phyloP scores from a whole-genome alignment of 2,888 invertebrate species.

The Lottia scabra region DNA sequence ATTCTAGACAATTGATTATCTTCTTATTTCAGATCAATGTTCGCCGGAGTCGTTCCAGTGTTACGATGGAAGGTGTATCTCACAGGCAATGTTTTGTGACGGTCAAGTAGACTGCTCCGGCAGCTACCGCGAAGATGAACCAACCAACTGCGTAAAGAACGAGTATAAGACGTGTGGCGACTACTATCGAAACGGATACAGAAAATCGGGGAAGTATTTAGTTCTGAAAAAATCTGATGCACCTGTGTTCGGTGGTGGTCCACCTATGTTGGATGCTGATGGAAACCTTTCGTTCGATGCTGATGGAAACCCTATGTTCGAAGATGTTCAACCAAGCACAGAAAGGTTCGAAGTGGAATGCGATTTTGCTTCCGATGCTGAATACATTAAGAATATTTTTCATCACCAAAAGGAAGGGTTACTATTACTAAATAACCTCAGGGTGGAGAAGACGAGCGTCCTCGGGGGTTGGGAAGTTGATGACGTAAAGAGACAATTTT shows the following conservation, averaged over 20 bases:
- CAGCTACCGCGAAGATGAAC: constrained; percentile 8
- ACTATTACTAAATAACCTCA: not conserved
- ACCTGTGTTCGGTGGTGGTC: not conserved
- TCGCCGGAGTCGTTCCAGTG: constrained; percentile 6
- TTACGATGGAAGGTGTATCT: constrained; percentile 13
- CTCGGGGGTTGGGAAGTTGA: not conserved
- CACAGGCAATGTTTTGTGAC: constrained; percentile 8
- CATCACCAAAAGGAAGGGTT: not conserved
- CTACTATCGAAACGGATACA: not conserved
- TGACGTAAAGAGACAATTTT: not conserved
- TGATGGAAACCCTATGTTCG: too few relatives aligned
- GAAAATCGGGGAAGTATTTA: not conserved
- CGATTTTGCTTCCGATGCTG: not conserved
- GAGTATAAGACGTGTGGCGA: not conserved
- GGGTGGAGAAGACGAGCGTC: too few relatives aligned
- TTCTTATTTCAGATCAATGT: constrained; percentile 3
- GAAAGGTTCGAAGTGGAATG: too few relatives aligned
- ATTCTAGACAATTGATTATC: too few relatives aligned
- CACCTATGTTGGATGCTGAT: not conserved
- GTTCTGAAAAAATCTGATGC: not conserved
- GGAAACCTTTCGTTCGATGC: too few relatives aligned
- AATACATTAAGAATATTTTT: not conserved
- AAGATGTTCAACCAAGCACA: too few relatives aligned
- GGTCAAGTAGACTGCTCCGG: constrained; percentile 11
- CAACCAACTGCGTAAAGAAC: not conserved